Conservation (phyloP, 2,797 vertebrate species). For the Artibeus jamaicensis region DNA sequence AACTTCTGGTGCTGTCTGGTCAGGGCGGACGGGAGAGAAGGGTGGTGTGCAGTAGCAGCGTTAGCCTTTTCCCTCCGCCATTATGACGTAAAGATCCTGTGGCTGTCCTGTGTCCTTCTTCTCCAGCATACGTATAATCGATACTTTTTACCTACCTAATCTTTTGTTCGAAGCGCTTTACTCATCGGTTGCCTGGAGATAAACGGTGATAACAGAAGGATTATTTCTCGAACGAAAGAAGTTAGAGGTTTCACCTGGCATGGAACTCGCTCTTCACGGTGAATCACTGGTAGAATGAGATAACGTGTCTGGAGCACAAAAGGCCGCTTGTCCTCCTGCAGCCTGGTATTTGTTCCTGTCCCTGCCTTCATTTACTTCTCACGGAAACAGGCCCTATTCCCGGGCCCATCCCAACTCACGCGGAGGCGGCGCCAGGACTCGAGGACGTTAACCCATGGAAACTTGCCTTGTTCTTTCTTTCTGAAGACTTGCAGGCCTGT, state of each 20-base stretch:
- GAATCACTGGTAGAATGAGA: conserved; percentile 33
- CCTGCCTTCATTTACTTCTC: background rate
- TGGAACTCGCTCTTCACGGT: conserved; percentile 16
- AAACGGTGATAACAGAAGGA: background rate
- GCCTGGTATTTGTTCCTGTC: background rate
- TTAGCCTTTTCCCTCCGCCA: background rate
- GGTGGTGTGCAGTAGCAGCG: background rate
- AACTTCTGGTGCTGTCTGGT: conserved; percentile 14
- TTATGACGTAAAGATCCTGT: background rate
- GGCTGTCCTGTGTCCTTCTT: background rate
- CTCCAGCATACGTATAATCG: background rate
- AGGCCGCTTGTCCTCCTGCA: background rate
- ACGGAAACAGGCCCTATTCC: conserved; percentile 3
- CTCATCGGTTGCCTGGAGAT: background rate
- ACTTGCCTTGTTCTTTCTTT: conserved; percentile 2
- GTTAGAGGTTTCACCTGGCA: background rate
- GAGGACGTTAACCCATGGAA: background rate
- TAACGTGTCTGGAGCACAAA: conserved; percentile 3
- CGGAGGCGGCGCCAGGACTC: background rate
- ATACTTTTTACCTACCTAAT: background rate
- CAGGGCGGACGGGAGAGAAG: background rate
- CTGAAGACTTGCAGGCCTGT: background rate
- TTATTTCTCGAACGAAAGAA: conserved; percentile 7
- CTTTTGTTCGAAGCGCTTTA: background rate
- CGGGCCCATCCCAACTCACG: background rate